These are phyloP conservation scores for Lampropteryx suffumata DNA, from an alignment of 2,888 invertebrate genomes.

Conservation along the genomic window DNA sequence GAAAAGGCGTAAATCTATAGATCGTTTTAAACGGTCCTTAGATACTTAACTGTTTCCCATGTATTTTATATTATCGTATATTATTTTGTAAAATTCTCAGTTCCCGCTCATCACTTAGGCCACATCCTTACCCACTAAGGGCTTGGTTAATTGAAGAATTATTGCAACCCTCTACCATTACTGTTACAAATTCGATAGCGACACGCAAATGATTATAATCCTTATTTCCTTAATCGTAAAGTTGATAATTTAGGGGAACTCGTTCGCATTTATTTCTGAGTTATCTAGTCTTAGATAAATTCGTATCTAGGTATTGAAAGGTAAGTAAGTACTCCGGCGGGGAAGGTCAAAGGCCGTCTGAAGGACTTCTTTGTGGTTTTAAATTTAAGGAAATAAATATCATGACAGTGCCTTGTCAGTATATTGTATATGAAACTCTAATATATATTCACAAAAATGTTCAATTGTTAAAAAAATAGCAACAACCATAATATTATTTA, in stretches of 20 bases:
- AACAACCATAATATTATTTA: too few relatives aligned
- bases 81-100: background rate
- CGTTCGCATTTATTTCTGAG: slow-evolving; percentile 4
- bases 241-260: background rate
- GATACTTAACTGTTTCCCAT: too few relatives aligned
- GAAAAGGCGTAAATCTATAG: too few relatives aligned
- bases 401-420: too few relatives aligned
- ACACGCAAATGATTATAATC: slow-evolving; percentile 36
- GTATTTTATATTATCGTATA: too few relatives aligned
- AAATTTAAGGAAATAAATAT: too few relatives aligned
- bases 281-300: background rate
- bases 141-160: slow-evolving; percentile 67
- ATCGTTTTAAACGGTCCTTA: too few relatives aligned
- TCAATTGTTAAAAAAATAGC: too few relatives aligned
- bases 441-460: too few relatives aligned
- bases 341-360: too few relatives aligned
- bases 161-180: slow-evolving; percentile 58
- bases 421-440: too few relatives aligned
- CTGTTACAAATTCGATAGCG: slow-evolving; percentile 47
- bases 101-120: slow-evolving; percentile 19
- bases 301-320: slow-evolving; percentile 12
- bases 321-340: background rate
- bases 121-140: slow-evolving; percentile 36
- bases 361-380: too few relatives aligned
- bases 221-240: slow-evolving; percentile 28